phyloP scores from a whole-genome alignment of 2,888 invertebrate species.

The Geotrupes spiniger region DNA sequence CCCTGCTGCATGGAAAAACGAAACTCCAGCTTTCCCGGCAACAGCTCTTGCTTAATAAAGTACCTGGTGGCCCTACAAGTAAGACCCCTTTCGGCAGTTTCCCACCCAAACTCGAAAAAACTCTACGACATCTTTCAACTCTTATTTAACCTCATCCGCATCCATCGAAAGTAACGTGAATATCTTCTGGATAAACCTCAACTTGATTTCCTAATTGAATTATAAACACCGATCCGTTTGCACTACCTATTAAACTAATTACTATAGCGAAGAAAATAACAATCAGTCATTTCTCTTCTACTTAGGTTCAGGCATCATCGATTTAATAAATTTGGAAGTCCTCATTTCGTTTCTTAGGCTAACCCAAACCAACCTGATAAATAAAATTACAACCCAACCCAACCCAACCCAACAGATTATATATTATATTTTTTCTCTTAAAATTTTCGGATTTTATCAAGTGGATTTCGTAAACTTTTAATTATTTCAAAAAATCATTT shows the following conservation, averaged over 20 bases:
- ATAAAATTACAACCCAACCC: too few relatives aligned
- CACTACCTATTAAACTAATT: slow-evolving; percentile 69
- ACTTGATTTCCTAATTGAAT: slow-evolving; percentile 84
- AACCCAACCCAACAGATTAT: too few relatives aligned
- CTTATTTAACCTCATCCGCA: slow-evolving; percentile 96
- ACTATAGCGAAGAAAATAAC: slow-evolving; percentile 76
- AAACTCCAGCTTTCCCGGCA: slow-evolving; percentile 97
- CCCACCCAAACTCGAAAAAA: slow-evolving; percentile 90
- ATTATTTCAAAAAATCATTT: too few relatives aligned
- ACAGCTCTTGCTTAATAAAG: slow-evolving; percentile 93
- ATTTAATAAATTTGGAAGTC: too few relatives aligned
- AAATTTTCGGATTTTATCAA: too few relatives aligned
- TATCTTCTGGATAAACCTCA: slow-evolving; percentile 95
- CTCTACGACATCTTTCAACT: slow-evolving; percentile 93
- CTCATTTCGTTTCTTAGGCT: too few relatives aligned
- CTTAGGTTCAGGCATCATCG: too few relatives aligned
- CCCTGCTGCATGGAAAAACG: slow-evolving; percentile 98
- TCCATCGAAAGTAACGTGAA: slow-evolving; percentile 95
- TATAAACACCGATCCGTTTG: slow-evolving; percentile 72
- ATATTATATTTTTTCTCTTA: too few relatives aligned
- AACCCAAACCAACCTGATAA: too few relatives aligned
- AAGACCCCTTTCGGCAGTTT: slow-evolving; percentile 93
- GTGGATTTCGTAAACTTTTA: too few relatives aligned
- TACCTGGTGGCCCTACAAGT: slow-evolving; percentile 74
- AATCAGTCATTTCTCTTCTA: too few relatives aligned